Base-by-base conservation (phyloP, 2,888 invertebrate species). In the Troilus luridus region DNA sequence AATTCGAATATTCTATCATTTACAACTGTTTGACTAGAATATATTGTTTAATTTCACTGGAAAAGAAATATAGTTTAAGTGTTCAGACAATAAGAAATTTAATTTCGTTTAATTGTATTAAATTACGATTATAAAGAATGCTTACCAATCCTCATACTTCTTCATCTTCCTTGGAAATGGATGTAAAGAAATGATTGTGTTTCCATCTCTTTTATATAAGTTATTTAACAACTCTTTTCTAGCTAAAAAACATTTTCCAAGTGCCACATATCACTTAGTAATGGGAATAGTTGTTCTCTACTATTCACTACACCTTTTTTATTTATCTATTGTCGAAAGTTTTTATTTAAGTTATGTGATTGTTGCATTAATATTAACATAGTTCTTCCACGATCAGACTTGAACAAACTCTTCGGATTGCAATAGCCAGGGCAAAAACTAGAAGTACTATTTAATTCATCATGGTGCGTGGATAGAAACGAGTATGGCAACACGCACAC, bases 391-490 rank as follows among this genome's bases (percentile, higher is more conserved):
- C 72, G 12, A 41, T 41, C 27, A 77, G 0, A 77, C 72, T 77
- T 77, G 41, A 27, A 77, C 10, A 77, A 77, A 77, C 72, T 41
- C 72, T 77, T 77, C 1, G 27, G 9, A 77, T 7, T 77, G 72
- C 72, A 77, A 8, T 77, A 41, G 72, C 72, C 41, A 77, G 72
- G 19, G 41, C 27, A 41, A 41, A 77, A 77, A 77, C 72, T 41
- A 77, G 72, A 41, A 77, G 17, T 41, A 41, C 41, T 77, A 41
- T 77, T 77, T 77, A 77, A 77, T 77, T 77, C 72, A 77, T 77
- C 14, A 19, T 17, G 27, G 72, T 77, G 72, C 72, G 72, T 77
- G 72, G 41, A 77, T 19, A 77, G 72, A 77, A 27, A 8, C 0
- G 17, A 8, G 7, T 1, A 77, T 77, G 41, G 41, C 7, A 27